These are phyloP conservation scores for Diarsia brunnea DNA, from an alignment of 2,888 invertebrate genomes.

Conservation along the genomic window DNA sequence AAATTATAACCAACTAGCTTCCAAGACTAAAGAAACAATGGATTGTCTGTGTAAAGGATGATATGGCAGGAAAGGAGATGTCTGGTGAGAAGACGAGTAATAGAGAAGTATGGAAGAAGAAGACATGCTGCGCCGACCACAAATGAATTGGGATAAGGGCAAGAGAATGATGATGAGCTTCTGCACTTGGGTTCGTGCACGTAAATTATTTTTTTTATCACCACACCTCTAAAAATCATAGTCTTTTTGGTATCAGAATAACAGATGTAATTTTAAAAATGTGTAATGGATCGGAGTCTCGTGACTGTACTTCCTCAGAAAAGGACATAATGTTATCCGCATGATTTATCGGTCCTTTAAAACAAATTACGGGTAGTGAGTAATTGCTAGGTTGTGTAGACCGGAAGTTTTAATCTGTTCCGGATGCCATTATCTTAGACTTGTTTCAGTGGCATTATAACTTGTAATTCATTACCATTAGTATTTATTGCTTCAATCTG, in stretches of 20 bases:
- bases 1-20: too few species aligned
- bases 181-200: not conserved
- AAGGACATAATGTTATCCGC: conserved; percentile 37
- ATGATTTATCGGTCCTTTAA: conserved; percentile 43
- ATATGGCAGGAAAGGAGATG: too few species aligned
- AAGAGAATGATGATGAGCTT: too few species aligned
- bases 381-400: conserved; percentile 32
- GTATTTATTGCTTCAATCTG: not conserved
- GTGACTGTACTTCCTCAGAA: conserved; percentile 19
- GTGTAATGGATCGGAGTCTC: too few species aligned
- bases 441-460: not conserved
- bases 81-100: too few species aligned
- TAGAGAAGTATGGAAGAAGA: too few species aligned
- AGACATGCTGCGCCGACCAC: too few species aligned
- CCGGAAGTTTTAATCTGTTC: conserved; percentile 53
- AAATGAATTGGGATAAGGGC: too few species aligned
- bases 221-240: not conserved
- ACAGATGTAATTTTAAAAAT: not conserved
- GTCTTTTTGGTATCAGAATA: not conserved
- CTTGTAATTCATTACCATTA: not conserved
- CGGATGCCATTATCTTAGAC: conserved; percentile 12
- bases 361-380: conserved; percentile 28
- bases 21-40: too few species aligned
- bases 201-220: not conserved
- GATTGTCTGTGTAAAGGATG: too few species aligned